Base-by-base conservation (phyloP, 2,888 invertebrate genomes). In the Philonicus albiceps region DNA sequence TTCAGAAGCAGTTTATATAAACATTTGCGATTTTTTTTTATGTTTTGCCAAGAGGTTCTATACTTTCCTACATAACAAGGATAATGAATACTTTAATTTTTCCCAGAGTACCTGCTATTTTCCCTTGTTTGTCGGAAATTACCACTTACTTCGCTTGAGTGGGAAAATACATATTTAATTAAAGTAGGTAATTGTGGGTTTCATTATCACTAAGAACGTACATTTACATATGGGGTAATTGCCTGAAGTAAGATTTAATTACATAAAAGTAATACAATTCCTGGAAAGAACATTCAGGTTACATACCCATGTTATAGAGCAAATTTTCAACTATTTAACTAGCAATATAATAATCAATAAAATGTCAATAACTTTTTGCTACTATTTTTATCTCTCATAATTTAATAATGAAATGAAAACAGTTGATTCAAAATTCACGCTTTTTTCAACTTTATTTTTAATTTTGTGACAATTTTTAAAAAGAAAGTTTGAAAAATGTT, bases 21-120 rank as follows among this genome's bases (percentile, higher is more conserved):
- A 49, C 78, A 78, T 78, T 76, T 78, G 49, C n/a, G 53, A 78
- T 78, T 78, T 49, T 19, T n/a, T 78, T 78, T 49, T 49, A 78
- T 49, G 16, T 40, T 5, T 16, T 49, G 49, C 27, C 53, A 49
- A 78, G 49, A 22, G 49, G 49, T 49, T 30, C 49, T 78, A 78
- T 78, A 3, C 1, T 64, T 55, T 55, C n/a, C 55, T 64, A 22
- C 2, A 64, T 0, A 22, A 64, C 64, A 64, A 22, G 27, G 22
- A 8, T 64, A 64, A 64, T 64, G 64, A 27, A 22, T 64, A 19
- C 22, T 27, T 27, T 64, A 19, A 64, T 64, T 64, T 64, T 27
- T 64, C 49, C 27, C 22, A 64, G 64, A 19, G 19, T 64, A 19
- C 19, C 7, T 19, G 16, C 22, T 64, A 3, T 19, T 55, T 22